Percentiles rank a stretch among this genome's conserved stretches.
Evolutionary conservation across 2,113 vertebrate species (phyloP).

Genomic region (Trogon melanurus): DNA sequence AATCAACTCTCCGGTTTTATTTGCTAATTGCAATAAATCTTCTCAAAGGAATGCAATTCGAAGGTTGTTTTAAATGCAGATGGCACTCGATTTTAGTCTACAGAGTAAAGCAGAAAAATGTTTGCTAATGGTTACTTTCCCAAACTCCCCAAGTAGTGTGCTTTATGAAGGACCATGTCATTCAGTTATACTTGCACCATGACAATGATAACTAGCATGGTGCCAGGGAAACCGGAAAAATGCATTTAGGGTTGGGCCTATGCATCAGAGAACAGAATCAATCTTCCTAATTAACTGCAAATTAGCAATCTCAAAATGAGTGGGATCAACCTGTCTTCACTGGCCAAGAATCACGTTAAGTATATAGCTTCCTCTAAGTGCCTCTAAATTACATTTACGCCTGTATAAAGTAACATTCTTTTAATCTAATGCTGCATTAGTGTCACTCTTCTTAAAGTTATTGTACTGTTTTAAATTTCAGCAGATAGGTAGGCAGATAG

Average conservation of each 20-base stretch:
- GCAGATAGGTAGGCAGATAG: conserved; percentile 76
- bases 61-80: conserved; percentile 58
- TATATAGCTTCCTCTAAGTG: conserved; percentile 80
- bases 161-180: conserved; percentile 36
- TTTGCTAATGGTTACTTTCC: conserved; percentile 50
- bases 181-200: conserved; percentile 56
- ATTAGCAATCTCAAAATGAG: conserved; percentile 96
- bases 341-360: conserved; percentile 84
- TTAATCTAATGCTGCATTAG: conserved; percentile 84
- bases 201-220: conserved; percentile 83
- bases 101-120: conserved; percentile 20
- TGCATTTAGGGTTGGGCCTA: conserved; percentile 85
- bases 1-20: conserved; percentile 45
- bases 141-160: conserved; percentile 40
- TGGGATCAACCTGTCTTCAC: conserved; percentile 90
- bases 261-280: conserved; percentile 91
- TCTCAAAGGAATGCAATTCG: conserved; percentile 50
- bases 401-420: conserved; percentile 82
- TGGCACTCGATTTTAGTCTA: conserved; percentile 21
- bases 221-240: conserved; percentile 86
- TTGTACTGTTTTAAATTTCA: conserved; percentile 78
- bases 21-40: conserved; percentile 55
- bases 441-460: conserved; percentile 79
- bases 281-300: conserved; percentile 97
- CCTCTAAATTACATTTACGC: conserved; percentile 82